Conservation (phyloP, 2,797 vertebrate genomes). For the Iguana delicatissima region DNA sequence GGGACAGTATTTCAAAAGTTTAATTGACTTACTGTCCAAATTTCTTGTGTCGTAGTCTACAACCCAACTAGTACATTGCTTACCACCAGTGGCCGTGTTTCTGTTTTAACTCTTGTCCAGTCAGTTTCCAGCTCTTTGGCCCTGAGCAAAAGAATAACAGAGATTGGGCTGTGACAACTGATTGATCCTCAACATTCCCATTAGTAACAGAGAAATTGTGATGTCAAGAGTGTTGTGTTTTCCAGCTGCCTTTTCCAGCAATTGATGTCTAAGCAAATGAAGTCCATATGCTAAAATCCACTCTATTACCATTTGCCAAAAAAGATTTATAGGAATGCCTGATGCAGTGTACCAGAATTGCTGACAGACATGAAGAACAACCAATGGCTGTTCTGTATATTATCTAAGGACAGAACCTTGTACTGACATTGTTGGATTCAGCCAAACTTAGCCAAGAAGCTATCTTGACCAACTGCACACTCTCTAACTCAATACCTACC, state of each 20-base stretch:
- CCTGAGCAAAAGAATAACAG: constrained; percentile 72
- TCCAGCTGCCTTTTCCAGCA: not conserved
- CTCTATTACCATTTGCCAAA: not conserved
- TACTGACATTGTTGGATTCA: not conserved
- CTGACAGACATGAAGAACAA: not conserved
- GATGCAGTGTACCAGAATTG: not conserved
- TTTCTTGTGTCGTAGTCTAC: not conserved
- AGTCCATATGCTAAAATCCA: not conserved
- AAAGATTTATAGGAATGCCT: not conserved
- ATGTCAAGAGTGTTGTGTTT: not conserved
- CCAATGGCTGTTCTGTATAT: not conserved
- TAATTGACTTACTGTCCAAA: not conserved
- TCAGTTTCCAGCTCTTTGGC: constrained; percentile 92
- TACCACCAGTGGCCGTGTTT: constrained; percentile 88
- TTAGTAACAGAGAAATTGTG: not conserved
- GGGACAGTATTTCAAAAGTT: not conserved
- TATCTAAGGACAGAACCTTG: too few relatives aligned
- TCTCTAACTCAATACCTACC: not conserved
- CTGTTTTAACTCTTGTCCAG: constrained; percentile 86
- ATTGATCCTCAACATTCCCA: not conserved
- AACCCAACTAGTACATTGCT: constrained; percentile 50
- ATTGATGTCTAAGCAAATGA: not conserved
- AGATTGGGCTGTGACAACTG: not conserved
- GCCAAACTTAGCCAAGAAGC: not conserved
- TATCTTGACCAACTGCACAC: too few relatives aligned